phyloP scores from a whole-genome alignment of 2,888 invertebrate species.

The Mythimna ferrago region DNA sequence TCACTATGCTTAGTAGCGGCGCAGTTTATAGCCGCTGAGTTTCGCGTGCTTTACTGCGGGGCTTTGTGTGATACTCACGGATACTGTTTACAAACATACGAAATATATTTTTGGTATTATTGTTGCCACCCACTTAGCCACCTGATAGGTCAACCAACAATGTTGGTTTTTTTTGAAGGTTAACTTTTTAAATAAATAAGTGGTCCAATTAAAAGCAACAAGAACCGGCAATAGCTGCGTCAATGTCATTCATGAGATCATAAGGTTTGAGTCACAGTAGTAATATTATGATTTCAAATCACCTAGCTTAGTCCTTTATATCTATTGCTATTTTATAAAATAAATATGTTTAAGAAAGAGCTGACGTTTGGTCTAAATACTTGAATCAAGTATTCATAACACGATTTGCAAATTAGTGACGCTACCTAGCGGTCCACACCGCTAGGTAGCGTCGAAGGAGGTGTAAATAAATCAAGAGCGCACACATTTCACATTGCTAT shows the following conservation, averaged over 20 bases:
- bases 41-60: not conserved
- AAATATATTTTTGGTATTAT: too few species aligned
- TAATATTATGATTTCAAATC: not conserved
- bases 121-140: too few species aligned
- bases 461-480: slow-evolving; percentile 28
- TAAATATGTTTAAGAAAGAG: not conserved
- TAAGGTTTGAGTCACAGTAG: too few species aligned
- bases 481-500: slow-evolving; percentile 33
- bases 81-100: not conserved
- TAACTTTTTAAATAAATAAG: not conserved
- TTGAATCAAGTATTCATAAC: slow-evolving; percentile 8
- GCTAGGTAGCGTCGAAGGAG: not conserved
- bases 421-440: too few species aligned
- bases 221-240: too few species aligned
- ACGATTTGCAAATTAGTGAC: slow-evolving; percentile 17
- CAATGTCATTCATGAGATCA: not conserved
- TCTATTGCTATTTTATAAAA: too few species aligned
- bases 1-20: not conserved
- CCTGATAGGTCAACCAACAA: too few species aligned
- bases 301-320: not conserved
- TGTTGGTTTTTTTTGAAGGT: not conserved
- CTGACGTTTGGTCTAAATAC: not conserved
- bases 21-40: not conserved
- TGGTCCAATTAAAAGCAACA: not conserved
- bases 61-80: not conserved